Conservation (phyloP, 2,888 invertebrate genomes). For the Sycophila texana region DNA sequence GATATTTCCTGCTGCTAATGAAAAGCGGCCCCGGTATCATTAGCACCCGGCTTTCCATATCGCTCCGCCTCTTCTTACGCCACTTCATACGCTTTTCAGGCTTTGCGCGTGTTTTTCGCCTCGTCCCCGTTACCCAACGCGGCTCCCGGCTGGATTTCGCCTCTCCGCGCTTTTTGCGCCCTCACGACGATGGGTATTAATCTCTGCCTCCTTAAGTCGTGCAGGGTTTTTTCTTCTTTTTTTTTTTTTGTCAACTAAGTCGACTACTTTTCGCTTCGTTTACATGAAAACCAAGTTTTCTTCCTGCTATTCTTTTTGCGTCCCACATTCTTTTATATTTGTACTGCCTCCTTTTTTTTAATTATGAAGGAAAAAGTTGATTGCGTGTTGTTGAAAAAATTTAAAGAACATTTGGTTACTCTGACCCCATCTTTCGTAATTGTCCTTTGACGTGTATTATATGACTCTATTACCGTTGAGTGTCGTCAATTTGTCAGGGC, state of each 20-base stretch:
- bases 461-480: too few relatives aligned
- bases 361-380: too few relatives aligned
- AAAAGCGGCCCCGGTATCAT: constrained; percentile 29
- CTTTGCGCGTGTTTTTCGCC: background rate
- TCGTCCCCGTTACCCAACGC: background rate
- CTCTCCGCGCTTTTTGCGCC: background rate
- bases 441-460: too few relatives aligned
- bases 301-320: too few relatives aligned
- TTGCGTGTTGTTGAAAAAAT: too few relatives aligned
- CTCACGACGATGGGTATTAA: constrained; percentile 34
- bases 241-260: background rate
- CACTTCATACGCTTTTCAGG: constrained; percentile 11
- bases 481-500: too few relatives aligned
- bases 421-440: too few relatives aligned
- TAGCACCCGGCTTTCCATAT: constrained; percentile 11
- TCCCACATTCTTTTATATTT: too few relatives aligned
- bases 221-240: background rate
- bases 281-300: too few relatives aligned
- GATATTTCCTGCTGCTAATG: constrained; percentile 10
- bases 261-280: too few relatives aligned
- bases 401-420: too few relatives aligned
- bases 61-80: constrained; percentile 10
- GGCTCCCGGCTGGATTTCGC: background rate
- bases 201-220: constrained; percentile 37
- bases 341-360: too few relatives aligned